Conservation (phyloP, 2,113 vertebrate species). For the Bothrops jararaca region DNA sequence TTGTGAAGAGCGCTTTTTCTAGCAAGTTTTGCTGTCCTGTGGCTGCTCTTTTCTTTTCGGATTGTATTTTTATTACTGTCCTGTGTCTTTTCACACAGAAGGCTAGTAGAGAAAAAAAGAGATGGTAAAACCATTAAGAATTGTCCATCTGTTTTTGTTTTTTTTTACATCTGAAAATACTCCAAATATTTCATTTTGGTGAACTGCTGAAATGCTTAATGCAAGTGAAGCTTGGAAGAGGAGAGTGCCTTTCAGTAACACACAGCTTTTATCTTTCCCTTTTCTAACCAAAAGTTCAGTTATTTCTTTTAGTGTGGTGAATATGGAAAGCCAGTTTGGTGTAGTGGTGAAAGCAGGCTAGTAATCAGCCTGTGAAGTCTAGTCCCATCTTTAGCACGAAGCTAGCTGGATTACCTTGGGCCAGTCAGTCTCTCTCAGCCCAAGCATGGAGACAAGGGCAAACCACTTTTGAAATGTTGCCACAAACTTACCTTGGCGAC, state of each 20-base stretch:
- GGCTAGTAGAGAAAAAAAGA: neutral
- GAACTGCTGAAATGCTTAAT: neutral
- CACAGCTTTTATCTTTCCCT: neutral
- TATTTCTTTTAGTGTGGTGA: neutral
- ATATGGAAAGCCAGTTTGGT: neutral
- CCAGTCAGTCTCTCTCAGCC: too few relatives aligned
- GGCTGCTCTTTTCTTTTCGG: neutral
- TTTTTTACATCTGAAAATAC: neutral
- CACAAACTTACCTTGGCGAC: too few relatives aligned
- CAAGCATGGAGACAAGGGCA: too few relatives aligned
- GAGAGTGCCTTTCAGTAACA: neutral
- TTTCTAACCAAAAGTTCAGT: neutral
- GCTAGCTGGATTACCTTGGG: too few relatives aligned
- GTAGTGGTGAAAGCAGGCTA: neutral
- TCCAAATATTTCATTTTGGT: neutral
- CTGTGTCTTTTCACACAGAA: neutral
- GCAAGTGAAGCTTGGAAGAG: neutral
- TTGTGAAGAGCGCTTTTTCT: neutral
- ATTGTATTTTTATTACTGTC: neutral
- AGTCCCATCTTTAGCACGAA: too few relatives aligned
- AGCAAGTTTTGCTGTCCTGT: neutral
- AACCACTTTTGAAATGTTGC: neutral
- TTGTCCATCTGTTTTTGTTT: neutral
- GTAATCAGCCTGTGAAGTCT: neutral
- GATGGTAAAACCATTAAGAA: neutral